Conservation (phyloP, 2,888 invertebrate species). For the Diarsia mendica region DNA sequence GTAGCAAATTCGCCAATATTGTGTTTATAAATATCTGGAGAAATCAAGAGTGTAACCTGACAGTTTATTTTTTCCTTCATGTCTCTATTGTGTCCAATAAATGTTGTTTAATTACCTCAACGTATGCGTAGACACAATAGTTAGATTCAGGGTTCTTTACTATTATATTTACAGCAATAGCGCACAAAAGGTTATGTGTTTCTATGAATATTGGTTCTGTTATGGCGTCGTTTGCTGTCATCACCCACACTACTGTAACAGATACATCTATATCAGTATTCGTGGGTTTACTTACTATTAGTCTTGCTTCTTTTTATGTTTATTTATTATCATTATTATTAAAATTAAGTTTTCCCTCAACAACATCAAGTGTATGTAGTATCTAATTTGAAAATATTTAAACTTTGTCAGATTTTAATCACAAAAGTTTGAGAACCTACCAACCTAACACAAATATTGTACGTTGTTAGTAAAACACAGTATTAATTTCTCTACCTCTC, state of each 20-base stretch:
- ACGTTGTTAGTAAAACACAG: constrained; percentile 17
- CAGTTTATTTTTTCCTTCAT: constrained; percentile 13
- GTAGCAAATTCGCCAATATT: constrained; percentile 10
- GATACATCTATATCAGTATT: constrained; percentile 38
- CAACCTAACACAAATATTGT: constrained; percentile 3
- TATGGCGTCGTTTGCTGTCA: constrained; percentile 31
- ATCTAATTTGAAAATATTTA: constrained; percentile 3
- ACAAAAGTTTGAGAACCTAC: constrained; percentile 22
- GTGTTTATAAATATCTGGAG: constrained; percentile 5
- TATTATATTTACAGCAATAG: constrained; percentile 61
- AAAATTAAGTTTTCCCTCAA: neutral
- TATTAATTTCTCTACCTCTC: constrained; percentile 10
- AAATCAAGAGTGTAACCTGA: constrained; percentile 15
- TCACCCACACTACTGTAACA: constrained; percentile 31
- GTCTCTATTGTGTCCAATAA: constrained; percentile 30
- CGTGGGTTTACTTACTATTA: constrained; percentile 10
- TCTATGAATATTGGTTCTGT: constrained; percentile 59
- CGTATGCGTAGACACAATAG: constrained; percentile 54
- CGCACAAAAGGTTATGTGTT: constrained; percentile 54
- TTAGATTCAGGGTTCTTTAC: constrained; percentile 49
- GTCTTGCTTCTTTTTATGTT: neutral
- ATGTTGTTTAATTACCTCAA: constrained; percentile 47
- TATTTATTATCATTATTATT: neutral
- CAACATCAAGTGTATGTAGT: neutral
- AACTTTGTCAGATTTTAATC: constrained; percentile 36